A percentile compares a stretch with the other conserved stretches of the same genome.
Evolutionary conservation across 2,888 invertebrate species (phyloP).

Genomic region (Perithous albicinctus): DNA sequence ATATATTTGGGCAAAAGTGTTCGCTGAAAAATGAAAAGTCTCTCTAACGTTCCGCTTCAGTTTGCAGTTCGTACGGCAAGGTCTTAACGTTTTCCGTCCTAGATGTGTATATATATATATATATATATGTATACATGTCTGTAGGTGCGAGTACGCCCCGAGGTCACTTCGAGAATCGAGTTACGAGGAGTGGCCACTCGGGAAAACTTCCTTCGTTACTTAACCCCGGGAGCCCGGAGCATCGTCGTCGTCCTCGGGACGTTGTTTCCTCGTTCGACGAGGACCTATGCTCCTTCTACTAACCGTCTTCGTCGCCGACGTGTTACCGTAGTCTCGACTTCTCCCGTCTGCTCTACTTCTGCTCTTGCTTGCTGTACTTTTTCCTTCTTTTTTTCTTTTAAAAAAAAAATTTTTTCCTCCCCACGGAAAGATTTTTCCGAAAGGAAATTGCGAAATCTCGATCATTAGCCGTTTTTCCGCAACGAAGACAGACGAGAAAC

Average conservation of each 20-base stretch:
- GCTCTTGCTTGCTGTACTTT: conserved; percentile 5
- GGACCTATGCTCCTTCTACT: conserved; percentile 13
- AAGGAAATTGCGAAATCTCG: conserved; percentile 13
- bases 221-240: conserved; percentile 61
- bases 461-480: conserved; percentile 14
- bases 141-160: conserved; percentile 45
- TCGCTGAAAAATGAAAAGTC: not conserved
- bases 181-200: conserved; percentile 69
- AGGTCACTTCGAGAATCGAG: conserved; percentile 68
- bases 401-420: not conserved
- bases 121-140: conserved; percentile 24
- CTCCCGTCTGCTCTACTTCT: conserved; percentile 43
- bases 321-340: conserved; percentile 43
- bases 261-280: conserved; percentile 56
- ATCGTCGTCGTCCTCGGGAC: conserved; percentile 44
- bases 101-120: conserved; percentile 1
- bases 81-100: conserved; percentile 24
- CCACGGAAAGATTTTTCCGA: conserved; percentile 27
- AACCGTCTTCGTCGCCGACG: conserved; percentile 6
- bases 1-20: not conserved
- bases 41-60: not conserved
- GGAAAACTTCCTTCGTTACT: conserved; percentile 69
- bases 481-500: not conserved
- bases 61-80: conserved; percentile 10
- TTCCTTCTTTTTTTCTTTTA: not conserved